Percentiles rank a stretch among this genome's conserved stretches.
phyloP scores from a whole-genome alignment of 2,888 invertebrate species.

The Amphipyra berbera region DNA sequence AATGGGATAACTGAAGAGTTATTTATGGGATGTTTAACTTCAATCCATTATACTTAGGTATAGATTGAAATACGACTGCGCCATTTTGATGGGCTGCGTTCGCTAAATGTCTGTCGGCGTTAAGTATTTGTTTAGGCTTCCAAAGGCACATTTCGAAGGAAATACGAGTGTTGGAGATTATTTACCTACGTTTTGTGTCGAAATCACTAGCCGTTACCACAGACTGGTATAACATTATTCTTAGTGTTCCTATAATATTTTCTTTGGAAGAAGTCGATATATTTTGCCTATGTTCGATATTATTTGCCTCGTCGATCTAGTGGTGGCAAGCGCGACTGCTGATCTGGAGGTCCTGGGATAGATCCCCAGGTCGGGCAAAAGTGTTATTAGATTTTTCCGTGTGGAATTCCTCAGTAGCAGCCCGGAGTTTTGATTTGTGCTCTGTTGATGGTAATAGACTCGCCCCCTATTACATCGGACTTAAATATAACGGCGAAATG shows the following conservation, averaged over 20 bases:
- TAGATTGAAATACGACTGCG: constrained; percentile 19
- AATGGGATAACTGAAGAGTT: constrained; percentile 24
- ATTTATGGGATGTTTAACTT: constrained; percentile 51
- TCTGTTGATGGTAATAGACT: too few relatives aligned
- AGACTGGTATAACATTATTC: constrained; percentile 13
- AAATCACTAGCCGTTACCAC: constrained; percentile 33
- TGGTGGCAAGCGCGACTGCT: too few relatives aligned
- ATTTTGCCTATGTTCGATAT: too few relatives aligned
- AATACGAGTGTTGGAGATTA: constrained; percentile 31
- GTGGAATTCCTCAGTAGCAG: too few relatives aligned
- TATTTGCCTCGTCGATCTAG: too few relatives aligned
- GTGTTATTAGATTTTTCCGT: too few relatives aligned
- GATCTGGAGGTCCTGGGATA: too few relatives aligned
- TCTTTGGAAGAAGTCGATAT: constrained; percentile 26
- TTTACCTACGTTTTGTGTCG: constrained; percentile 43
- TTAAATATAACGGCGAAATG: too few relatives aligned
- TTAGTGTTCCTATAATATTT: constrained; percentile 21
- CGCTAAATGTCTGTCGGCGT: constrained; percentile 50
- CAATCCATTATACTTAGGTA: constrained; percentile 39
- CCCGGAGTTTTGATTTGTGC: too few relatives aligned
- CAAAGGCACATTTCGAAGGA: constrained; percentile 17
- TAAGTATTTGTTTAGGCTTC: constrained; percentile 51
- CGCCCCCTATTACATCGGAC: too few relatives aligned
- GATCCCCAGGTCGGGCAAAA: too few relatives aligned
- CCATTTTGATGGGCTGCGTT: constrained; percentile 43